These are phyloP conservation scores for Sacculina carcini DNA, from an alignment of 2,888 invertebrate species.

Conservation along the genomic window DNA sequence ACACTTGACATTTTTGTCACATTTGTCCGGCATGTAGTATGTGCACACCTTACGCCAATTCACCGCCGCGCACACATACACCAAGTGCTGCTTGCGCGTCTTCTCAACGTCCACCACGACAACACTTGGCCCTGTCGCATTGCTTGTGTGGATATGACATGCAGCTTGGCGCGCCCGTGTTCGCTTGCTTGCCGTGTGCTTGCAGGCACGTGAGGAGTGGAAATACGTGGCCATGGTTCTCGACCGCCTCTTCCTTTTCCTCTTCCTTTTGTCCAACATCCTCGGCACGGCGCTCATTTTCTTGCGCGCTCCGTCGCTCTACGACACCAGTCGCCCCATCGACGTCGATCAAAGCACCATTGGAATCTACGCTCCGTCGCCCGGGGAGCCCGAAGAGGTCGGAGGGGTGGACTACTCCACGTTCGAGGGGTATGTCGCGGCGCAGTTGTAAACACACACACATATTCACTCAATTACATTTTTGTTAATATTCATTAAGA, in stretches of 20 bases:
- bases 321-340: slow-evolving; percentile 19
- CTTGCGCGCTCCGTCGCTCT: slow-evolving; percentile 22
- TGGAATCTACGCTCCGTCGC: slow-evolving; percentile 64
- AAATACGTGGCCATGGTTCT: slow-evolving; percentile 29
- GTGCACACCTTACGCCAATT: too few species aligned
- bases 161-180: too few species aligned
- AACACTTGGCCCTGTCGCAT: too few species aligned
- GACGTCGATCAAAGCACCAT: slow-evolving; percentile 45
- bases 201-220: slow-evolving; percentile 24
- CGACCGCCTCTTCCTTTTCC: slow-evolving; percentile 26
- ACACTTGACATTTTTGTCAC: too few species aligned
- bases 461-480: too few species aligned
- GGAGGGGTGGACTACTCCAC: neutral
- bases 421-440: neutral
- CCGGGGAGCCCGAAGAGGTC: slow-evolving; percentile 31
- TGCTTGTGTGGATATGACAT: too few species aligned
- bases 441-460: neutral
- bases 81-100: too few species aligned
- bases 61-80: too few species aligned
- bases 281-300: slow-evolving; percentile 23
- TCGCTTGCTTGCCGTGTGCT: neutral
- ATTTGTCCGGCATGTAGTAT: too few species aligned
- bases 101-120: too few species aligned
- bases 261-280: slow-evolving; percentile 25
- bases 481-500: too few species aligned